phyloP scores from a whole-genome alignment of 2,797 vertebrate species.

The Caiman crocodilus region DNA sequence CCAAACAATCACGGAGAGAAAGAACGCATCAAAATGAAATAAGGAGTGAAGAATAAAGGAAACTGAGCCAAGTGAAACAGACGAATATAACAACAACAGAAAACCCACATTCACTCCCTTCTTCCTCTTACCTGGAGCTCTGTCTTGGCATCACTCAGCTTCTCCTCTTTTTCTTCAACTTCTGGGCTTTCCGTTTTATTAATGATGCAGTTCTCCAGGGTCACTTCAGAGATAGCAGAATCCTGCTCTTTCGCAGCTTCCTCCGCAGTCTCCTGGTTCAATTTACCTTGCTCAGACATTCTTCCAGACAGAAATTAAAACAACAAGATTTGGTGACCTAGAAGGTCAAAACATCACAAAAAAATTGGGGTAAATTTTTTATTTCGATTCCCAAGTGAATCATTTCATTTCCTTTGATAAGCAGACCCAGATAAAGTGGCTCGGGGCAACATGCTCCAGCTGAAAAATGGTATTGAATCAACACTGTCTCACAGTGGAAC shows the following conservation, averaged over 20 bases:
- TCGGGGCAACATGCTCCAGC: not conserved
- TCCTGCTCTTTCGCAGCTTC: constrained; percentile 78
- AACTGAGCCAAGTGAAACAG: not conserved
- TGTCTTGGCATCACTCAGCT: constrained; percentile 74
- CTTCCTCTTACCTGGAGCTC: constrained; percentile 79
- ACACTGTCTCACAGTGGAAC: not conserved
- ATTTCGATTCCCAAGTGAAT: not conserved
- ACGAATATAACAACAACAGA: not conserved
- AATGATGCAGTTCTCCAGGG: constrained; percentile 79
- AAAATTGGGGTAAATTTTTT: constrained; percentile 20
- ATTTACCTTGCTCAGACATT: constrained; percentile 88
- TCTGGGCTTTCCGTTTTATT: constrained; percentile 82
- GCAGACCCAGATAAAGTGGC: not conserved
- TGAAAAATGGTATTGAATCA: not conserved
- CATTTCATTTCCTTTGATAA: constrained; percentile 19
- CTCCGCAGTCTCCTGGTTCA: constrained; percentile 78
- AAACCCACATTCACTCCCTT: not conserved
- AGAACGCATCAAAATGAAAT: not conserved
- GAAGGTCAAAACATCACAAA: constrained; percentile 63
- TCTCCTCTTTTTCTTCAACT: constrained; percentile 80
- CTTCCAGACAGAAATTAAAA: constrained; percentile 83
- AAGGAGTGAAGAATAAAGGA: not conserved
- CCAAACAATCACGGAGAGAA: not conserved
- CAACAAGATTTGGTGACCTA: constrained; percentile 77
- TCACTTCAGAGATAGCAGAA: constrained; percentile 49